Conservation (phyloP, 1,140 invertebrate species). For the Leptonema lineaticorne region DNA sequence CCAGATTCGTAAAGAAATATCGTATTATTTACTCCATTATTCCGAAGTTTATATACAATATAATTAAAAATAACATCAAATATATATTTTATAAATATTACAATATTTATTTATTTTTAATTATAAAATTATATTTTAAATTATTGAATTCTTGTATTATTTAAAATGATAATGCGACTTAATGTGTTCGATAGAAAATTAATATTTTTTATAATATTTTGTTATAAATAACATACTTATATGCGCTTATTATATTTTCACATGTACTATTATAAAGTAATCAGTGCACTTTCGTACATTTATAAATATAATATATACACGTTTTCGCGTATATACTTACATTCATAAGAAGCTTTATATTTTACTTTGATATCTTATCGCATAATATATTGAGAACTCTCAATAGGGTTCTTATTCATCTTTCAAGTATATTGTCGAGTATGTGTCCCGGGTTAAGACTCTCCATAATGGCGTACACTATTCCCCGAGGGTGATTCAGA, state of each 20-base stretch:
- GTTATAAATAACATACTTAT: background rate
- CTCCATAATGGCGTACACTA: constrained; percentile 14
- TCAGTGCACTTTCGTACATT: too few relatives aligned
- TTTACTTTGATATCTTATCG: constrained; percentile 18
- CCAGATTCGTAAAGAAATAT: too few relatives aligned
- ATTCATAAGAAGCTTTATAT: background rate
- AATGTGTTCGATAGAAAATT: background rate
- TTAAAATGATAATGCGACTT: background rate
- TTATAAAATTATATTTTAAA: too few relatives aligned
- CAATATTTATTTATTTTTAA: too few relatives aligned
- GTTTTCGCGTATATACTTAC: too few relatives aligned
- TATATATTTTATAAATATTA: too few relatives aligned
- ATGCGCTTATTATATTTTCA: background rate
- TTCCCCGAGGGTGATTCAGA: constrained; percentile 9
- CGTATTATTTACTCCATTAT: too few relatives aligned
- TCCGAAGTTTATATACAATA: too few relatives aligned
- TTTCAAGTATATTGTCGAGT: constrained; percentile 14
- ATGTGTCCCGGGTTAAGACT: constrained; percentile 12
- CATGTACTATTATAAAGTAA: too few relatives aligned
- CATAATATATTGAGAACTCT: constrained; percentile 13
- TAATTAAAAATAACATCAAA: too few relatives aligned
- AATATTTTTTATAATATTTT: background rate
- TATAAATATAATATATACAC: too few relatives aligned
- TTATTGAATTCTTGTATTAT: too few relatives aligned
- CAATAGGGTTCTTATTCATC: constrained; percentile 18